phyloP scores from a whole-genome alignment of 2,797 vertebrate genomes.

The Typhlichthys subterraneus region DNA sequence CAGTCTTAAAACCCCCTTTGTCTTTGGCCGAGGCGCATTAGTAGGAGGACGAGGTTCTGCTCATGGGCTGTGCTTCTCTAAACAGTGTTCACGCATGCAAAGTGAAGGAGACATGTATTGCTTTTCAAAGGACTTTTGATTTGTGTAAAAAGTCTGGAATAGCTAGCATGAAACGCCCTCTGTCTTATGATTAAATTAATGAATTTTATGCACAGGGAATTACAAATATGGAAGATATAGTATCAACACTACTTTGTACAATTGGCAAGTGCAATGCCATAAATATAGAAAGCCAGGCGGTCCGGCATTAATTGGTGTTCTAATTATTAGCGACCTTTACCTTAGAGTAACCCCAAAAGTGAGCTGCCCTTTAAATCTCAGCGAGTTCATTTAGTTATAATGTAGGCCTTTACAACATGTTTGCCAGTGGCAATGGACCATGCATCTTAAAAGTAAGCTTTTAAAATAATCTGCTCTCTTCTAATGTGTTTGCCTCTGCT shows the following conservation, averaged over 20 bases:
- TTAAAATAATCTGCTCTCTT: slow-evolving; percentile 32
- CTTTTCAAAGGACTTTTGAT: slow-evolving; percentile 24
- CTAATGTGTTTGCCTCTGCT: not conserved
- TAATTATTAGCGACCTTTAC: slow-evolving; percentile 59
- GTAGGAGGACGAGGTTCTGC: slow-evolving; percentile 64
- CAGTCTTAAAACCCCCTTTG: slow-evolving; percentile 77
- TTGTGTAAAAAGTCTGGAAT: slow-evolving; percentile 6
- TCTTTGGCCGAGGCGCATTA: slow-evolving; percentile 77
- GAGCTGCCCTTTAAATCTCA: slow-evolving; percentile 30
- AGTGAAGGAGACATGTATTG: slow-evolving; percentile 22
- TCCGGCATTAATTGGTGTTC: slow-evolving; percentile 56
- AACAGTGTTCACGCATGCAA: slow-evolving; percentile 32
- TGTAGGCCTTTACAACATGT: slow-evolving; percentile 34
- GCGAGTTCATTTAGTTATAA: slow-evolving; percentile 44
- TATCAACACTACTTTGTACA: too few species aligned
- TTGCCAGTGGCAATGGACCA: slow-evolving; percentile 31
- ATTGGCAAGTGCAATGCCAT: not conserved
- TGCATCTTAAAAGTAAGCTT: slow-evolving; percentile 26
- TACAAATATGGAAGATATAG: slow-evolving; percentile 21
- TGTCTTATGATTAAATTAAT: not conserved
- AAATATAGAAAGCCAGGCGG: slow-evolving; percentile 43
- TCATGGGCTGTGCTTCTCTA: slow-evolving; percentile 51
- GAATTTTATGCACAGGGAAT: slow-evolving; percentile 33
- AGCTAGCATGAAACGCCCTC: slow-evolving; percentile 3
- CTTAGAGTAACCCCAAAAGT: slow-evolving; percentile 36